Percentiles rank a stretch among this genome's conserved stretches.
phyloP scores from a whole-genome alignment of 2,888 invertebrate genomes.

The Ormia ochracea region DNA sequence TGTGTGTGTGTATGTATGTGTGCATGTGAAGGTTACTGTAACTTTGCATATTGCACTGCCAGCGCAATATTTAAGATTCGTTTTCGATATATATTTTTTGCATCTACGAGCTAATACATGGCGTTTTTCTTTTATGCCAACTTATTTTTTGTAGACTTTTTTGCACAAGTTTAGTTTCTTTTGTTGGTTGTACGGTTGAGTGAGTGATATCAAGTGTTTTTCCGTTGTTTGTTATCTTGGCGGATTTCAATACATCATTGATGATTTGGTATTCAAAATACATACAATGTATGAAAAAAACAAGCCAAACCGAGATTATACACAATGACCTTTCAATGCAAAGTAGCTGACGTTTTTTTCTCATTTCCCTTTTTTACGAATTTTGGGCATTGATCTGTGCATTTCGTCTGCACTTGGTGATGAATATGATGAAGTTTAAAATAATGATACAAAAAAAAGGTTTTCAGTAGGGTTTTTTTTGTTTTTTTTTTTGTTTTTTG shows the following conservation, averaged over 20 bases:
- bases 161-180: not conserved
- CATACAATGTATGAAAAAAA: slow-evolving; percentile 36
- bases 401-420: slow-evolving; percentile 34
- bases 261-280: slow-evolving; percentile 62
- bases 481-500: too few species aligned
- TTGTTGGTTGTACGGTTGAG: slow-evolving; percentile 25
- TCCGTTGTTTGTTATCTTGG: slow-evolving; percentile 53
- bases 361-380: slow-evolving; percentile 3
- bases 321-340: slow-evolving; percentile 73
- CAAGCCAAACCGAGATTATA: slow-evolving; percentile 48
- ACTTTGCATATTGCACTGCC: slow-evolving; percentile 49
- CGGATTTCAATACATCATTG: slow-evolving; percentile 59
- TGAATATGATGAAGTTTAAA: slow-evolving; percentile 59
- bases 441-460: slow-evolving; percentile 57
- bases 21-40: not conserved
- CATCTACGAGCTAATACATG: not conserved
- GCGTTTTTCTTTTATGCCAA: slow-evolving; percentile 6
- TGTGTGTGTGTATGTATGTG: not conserved
- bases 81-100: not conserved
- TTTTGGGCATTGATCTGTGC: slow-evolving; percentile 32
- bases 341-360: slow-evolving; percentile 66
- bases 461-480: not conserved
- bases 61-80: slow-evolving; percentile 19
- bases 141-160: not conserved
- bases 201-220: slow-evolving; percentile 49